phyloP scores from a whole-genome alignment of 2,113 vertebrate species.

The Sceloporus tristichus region DNA sequence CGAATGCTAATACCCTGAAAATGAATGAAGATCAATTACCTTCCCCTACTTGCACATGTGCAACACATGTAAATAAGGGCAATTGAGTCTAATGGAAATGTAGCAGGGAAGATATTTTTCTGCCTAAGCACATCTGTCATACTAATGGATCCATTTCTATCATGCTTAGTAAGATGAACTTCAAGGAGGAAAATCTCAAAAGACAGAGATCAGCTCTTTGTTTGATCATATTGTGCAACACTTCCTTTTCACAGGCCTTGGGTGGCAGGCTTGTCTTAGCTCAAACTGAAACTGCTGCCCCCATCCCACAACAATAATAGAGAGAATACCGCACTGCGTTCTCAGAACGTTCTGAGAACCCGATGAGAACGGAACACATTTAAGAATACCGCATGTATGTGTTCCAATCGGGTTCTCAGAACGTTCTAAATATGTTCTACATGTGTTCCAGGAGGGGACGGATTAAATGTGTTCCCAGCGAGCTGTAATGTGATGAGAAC shows the following conservation, averaged over 20 bases:
- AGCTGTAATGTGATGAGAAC: too few species aligned
- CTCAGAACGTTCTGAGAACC: too few species aligned
- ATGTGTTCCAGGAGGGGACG: too few species aligned
- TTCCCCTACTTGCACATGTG: constrained; percentile 22
- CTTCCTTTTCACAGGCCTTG: neutral
- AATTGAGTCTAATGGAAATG: constrained; percentile 30
- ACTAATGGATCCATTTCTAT: constrained; percentile 27
- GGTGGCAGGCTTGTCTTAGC: neutral
- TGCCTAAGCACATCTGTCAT: constrained; percentile 31
- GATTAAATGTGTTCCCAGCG: too few species aligned
- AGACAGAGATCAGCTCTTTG: neutral
- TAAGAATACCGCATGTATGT: too few species aligned
- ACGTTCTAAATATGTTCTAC: too few species aligned
- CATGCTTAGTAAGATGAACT: constrained; percentile 1
- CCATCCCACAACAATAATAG: neutral
- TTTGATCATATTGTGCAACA: neutral
- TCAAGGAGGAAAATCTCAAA: neutral
- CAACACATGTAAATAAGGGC: constrained; percentile 40
- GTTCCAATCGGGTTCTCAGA: too few species aligned
- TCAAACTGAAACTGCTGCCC: neutral
- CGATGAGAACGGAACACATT: too few species aligned
- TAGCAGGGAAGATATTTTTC: constrained; percentile 6
- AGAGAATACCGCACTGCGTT: neutral
- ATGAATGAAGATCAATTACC: constrained; percentile 41
- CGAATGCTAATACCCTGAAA: constrained; percentile 28